Evolutionary conservation across 2,797 vertebrate species (phyloP).

Genomic region (Xenopus petersii): DNA sequence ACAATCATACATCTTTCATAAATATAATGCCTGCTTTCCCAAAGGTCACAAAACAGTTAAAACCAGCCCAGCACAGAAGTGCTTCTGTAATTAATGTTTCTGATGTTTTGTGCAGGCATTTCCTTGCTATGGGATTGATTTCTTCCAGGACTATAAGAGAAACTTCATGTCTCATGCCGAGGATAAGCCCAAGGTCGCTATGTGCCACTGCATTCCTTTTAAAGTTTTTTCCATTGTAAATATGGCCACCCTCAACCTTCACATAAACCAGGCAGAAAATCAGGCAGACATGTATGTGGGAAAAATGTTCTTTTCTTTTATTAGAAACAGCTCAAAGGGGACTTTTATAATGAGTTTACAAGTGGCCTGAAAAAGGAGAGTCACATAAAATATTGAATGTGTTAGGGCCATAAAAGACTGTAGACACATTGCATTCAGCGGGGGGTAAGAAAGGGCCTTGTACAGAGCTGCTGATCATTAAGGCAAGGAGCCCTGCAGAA

Average conservation of each 20-base stretch:
- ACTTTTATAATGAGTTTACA: conserved; percentile 54
- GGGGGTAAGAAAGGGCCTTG: neutral
- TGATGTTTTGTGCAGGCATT: conserved; percentile 40
- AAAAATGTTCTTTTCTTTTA: conserved; percentile 51
- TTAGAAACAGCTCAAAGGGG: conserved; percentile 56
- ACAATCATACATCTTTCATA: too few species aligned
- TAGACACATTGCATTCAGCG: conserved; percentile 12
- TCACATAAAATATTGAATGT: conserved; percentile 45
- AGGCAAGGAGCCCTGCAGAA: neutral
- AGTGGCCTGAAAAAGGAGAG: conserved; percentile 41
- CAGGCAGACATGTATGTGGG: conserved; percentile 39
- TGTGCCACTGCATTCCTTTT: conserved; percentile 5
- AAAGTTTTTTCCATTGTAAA: conserved; percentile 46
- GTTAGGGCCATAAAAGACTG: conserved; percentile 50
- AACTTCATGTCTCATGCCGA: neutral
- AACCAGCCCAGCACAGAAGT: too few species aligned
- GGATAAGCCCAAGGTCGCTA: neutral
- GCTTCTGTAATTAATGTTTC: conserved; percentile 39
- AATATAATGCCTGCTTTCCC: too few species aligned
- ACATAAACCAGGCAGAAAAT: conserved; percentile 46
- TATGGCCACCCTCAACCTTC: conserved; percentile 37
- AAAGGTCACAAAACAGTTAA: too few species aligned
- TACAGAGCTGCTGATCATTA: conserved; percentile 25
- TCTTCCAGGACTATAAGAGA: conserved; percentile 32
- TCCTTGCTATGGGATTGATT: conserved; percentile 49